Evolutionary conservation across 2,113 vertebrate genomes (phyloP).

Genomic region (Phrynosoma platyrhinos): DNA sequence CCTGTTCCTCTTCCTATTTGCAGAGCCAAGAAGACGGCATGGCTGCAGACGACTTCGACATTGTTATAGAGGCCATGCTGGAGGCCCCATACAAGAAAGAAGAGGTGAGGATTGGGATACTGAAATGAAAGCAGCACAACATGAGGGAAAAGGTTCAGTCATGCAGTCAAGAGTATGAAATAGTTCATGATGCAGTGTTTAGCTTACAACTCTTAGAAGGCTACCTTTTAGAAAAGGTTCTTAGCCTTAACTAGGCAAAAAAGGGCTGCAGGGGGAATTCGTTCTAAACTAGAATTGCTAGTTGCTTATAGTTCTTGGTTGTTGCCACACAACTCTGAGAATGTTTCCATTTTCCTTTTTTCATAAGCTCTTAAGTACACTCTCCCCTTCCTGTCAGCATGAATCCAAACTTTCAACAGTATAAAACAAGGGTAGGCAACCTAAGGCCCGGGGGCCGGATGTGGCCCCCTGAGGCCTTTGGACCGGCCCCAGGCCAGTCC

Average conservation of each 20-base stretch:
- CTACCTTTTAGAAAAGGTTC: neutral
- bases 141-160: neutral
- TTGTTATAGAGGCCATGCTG: constrained; percentile 76
- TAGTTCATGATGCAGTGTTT: neutral
- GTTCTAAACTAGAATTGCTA: no score
- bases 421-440: no score
- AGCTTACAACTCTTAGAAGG: neutral
- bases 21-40: constrained; percentile 58
- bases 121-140: neutral
- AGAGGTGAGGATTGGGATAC: constrained; percentile 55
- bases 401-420: neutral
- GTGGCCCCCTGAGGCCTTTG: no score
- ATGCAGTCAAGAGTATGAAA: no score
- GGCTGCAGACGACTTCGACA: constrained; percentile 73
- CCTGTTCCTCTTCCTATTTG: constrained; percentile 1
- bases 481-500: no score
- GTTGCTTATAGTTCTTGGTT: neutral
- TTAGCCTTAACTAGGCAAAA: no score
- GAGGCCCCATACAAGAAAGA: constrained; percentile 76
- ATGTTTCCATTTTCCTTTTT: neutral
- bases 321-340: no score
- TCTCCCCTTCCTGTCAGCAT: neutral
- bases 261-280: no score
- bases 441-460: no score
- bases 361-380: neutral